Evolutionary conservation across 2,888 invertebrate species (phyloP).

Genomic region (Volucella zonaria): DNA sequence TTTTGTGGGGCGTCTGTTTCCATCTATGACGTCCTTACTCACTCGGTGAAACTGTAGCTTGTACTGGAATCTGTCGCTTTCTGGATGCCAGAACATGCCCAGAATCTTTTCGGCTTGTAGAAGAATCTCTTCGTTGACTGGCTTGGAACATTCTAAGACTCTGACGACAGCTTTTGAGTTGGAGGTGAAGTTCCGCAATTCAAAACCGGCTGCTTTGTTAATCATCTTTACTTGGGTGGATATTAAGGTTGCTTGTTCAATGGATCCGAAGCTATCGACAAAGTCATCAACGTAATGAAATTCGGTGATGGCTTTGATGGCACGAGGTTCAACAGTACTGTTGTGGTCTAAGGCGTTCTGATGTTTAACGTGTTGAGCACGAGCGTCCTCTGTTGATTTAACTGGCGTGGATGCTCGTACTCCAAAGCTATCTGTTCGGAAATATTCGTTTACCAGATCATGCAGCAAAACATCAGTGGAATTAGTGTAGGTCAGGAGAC

Average conservation of each 20-base stretch:
- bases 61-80: conserved; percentile 60
- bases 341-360: no score
- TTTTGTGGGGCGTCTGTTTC: conserved; percentile 32
- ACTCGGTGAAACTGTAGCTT: conserved; percentile 42
- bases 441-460: no score
- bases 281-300: conserved; percentile 10
- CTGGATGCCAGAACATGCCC: conserved; percentile 70
- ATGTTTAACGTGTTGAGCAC: no score
- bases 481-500: no score
- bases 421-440: no score
- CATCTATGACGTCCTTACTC: conserved; percentile 25
- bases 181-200: no score
- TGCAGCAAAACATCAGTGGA: no score
- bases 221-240: neutral
- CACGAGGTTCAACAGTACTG: no score
- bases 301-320: neutral
- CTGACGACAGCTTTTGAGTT: no score
- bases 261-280: conserved; percentile 4
- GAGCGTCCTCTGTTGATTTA: no score
- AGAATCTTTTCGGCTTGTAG: conserved; percentile 50
- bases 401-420: no score
- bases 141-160: no score
- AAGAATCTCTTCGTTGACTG: neutral
- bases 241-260: conserved; percentile 2
- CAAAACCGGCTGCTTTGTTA: conserved; percentile 5